Percentiles rank a stretch among this genome's conserved stretches.
These are phyloP conservation scores for Toxotes lorentzi DNA, from an alignment of 2,797 vertebrate genomes.

Conservation along the genomic window DNA sequence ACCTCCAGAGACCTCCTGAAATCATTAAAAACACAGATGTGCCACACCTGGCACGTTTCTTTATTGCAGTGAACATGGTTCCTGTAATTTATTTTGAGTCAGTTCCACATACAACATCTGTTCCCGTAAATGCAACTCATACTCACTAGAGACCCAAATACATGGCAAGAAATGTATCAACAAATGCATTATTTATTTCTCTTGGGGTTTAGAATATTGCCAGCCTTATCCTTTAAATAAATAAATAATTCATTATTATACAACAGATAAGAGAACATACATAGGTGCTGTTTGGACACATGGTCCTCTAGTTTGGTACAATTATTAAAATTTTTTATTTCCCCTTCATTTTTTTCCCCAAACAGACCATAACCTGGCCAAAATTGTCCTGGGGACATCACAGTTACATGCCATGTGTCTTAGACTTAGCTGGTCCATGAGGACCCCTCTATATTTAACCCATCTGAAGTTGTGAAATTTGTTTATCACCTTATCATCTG, in stretches of 20 bases:
- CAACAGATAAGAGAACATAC: too few species aligned
- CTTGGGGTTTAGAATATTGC: neutral
- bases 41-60: too few species aligned
- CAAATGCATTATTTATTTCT: too few species aligned
- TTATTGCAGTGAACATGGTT: too few species aligned
- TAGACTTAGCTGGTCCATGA: neutral
- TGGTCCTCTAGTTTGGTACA: too few species aligned
- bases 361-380: neutral
- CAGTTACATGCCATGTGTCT: neutral
- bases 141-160: neutral
- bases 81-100: neutral
- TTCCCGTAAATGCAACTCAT: neutral
- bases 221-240: neutral
- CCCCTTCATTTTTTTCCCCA: too few species aligned
- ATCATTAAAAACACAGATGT: too few species aligned
- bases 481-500: conserved; percentile 17
- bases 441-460: conserved; percentile 18
- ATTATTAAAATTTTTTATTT: too few species aligned
- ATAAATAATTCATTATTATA: too few species aligned
- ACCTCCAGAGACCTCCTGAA: too few species aligned
- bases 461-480: conserved; percentile 25
- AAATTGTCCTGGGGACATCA: neutral
- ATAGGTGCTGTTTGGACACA: too few species aligned
- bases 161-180: too few species aligned
- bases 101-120: neutral